Conservation (phyloP, 2,113 vertebrate genomes). For the Suncus etruscus region DNA sequence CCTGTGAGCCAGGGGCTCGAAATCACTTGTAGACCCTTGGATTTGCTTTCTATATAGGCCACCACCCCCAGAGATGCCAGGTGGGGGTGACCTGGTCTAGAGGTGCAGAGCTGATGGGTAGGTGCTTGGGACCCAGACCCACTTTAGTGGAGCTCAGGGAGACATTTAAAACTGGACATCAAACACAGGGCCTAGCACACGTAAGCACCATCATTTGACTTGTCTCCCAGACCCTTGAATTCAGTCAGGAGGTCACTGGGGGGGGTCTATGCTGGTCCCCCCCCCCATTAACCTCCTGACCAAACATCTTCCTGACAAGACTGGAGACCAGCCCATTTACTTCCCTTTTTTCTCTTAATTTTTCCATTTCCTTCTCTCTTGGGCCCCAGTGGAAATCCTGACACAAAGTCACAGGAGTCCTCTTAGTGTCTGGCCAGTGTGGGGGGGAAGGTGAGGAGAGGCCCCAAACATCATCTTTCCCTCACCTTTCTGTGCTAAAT, state of each 20-base stretch:
- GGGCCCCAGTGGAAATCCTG: background rate
- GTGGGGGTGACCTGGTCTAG: too few relatives aligned
- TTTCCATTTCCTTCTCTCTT: background rate
- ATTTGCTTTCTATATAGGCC: background rate
- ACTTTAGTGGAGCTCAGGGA: too few relatives aligned
- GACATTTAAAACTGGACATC: background rate
- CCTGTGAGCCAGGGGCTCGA: background rate
- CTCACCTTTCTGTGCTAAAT: background rate
- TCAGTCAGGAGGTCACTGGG: too few relatives aligned
- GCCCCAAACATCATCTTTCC: fast-evolving
- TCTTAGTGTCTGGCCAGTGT: fast-evolving
- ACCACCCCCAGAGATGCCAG: too few relatives aligned
- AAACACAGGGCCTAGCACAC: background rate
- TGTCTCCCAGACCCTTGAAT: too few relatives aligned
- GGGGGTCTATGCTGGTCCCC: background rate
- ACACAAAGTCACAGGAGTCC: background rate
- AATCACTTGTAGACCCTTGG: background rate
- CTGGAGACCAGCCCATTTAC: background rate
- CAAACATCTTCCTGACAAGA: background rate
- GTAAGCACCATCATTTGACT: too few relatives aligned
- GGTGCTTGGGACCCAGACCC: too few relatives aligned
- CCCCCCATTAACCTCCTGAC: too few relatives aligned
- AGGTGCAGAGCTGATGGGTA: too few relatives aligned
- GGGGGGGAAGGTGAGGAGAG: background rate
- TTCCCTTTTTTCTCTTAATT: background rate